Percentiles rank a stretch among this genome's conserved stretches.
phyloP scores from a whole-genome alignment of 2,888 invertebrate species.

The Cataglyphis cursor region DNA sequence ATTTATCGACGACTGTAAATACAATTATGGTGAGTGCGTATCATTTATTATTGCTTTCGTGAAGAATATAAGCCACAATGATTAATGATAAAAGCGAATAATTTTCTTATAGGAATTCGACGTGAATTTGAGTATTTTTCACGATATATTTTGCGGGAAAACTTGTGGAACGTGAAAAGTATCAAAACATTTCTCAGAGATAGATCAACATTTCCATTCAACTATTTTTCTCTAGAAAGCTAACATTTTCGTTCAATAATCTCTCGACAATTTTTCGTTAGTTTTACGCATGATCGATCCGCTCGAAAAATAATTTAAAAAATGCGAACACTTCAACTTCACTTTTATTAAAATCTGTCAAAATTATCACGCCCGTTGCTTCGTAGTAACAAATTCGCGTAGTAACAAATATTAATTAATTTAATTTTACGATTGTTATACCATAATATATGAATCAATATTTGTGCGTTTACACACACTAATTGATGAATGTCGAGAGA shows the following conservation, averaged over 20 bases:
- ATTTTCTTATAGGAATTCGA: constrained; percentile 30
- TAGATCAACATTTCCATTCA: constrained; percentile 18
- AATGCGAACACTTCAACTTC: neutral
- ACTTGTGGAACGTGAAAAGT: constrained; percentile 29
- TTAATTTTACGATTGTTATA: constrained; percentile 42
- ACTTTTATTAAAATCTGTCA: constrained; percentile 28
- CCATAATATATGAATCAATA: constrained; percentile 44
- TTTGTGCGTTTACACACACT: constrained; percentile 45
- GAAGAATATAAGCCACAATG: neutral
- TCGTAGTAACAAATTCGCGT: constrained; percentile 13
- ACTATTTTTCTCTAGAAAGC: constrained; percentile 2
- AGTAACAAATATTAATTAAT: constrained; percentile 43
- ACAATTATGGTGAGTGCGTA: neutral
- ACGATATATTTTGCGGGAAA: constrained; percentile 11
- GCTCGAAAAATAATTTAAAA: constrained; percentile 43
- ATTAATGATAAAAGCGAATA: constrained; percentile 6
- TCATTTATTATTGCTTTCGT: constrained; percentile 3
- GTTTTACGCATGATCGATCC: neutral
- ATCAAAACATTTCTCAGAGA: constrained; percentile 12
- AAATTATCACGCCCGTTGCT: constrained; percentile 29
- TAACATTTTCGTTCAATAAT: constrained; percentile 11
- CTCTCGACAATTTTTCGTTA: constrained; percentile 11
- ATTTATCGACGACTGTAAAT: constrained; percentile 7
- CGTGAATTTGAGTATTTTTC: constrained; percentile 5
- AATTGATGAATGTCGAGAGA: constrained; percentile 36